Evolutionary conservation across 2,113 vertebrate species (phyloP), one percentile per base, ranked within the genome.

Genomic region (Cynocephalus volans): DNA sequence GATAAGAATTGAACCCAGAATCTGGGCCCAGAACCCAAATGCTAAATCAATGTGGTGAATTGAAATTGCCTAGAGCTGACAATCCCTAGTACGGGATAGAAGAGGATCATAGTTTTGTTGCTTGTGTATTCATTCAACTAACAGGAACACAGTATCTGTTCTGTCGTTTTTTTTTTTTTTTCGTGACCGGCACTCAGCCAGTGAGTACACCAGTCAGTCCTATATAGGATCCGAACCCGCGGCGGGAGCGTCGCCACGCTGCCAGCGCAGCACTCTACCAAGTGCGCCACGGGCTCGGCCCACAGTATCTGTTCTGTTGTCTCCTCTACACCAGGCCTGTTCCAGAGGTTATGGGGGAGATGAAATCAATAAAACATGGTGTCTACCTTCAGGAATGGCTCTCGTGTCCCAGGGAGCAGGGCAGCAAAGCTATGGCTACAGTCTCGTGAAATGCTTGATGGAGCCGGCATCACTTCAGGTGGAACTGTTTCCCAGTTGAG

Each of bases 81-180:
- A 83, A n/a, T n/a, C n/a, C n/a, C n/a, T n/a, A 75, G 62, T 50
- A 58, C 24, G 50, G 65, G 12, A 8, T 58, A 52, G 54, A 94
- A 64, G 67, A 65, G 67, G 33, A 33, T 80, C 65, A 3, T 64
- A 26, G 56, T 91, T 60, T 70, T 70, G 8, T 96, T 72, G 69
- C 80, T 96, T 69, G n/a, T 24, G 67, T 90, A 73, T 15, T 95
- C 21, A 88, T 62, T 92, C 65, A 64, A 72, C 45, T 79, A 86
- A 54, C 23, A 85, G 69, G n/a, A 92, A 13, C 24, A 33, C 62
- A 80, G 56, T 28, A 24, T 76, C 92, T 91, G 24, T 28, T 64
- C 69, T 88, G 21, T 33, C 86, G 58, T 33, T n/a, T n/a, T n/a
- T n/a, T n/a, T n/a, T n/a, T n/a, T n/a, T n/a, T n/a, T n/a, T n/a